Base-by-base conservation (phyloP, 2,113 vertebrate species). In the Pseudopodoces humilis region DNA sequence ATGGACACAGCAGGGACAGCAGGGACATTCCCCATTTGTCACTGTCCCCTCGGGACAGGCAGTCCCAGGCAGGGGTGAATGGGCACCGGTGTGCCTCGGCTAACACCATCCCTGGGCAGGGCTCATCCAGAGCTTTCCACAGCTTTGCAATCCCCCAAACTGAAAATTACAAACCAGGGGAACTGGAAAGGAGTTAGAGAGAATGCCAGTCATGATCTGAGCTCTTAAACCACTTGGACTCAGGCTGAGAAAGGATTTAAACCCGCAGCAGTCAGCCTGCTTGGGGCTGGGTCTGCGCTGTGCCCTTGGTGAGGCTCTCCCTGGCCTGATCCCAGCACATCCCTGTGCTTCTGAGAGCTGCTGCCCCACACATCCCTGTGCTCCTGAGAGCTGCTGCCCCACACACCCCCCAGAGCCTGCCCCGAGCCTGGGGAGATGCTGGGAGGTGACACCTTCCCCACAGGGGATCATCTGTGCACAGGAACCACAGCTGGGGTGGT, bases 261-360 rank as follows among this genome's bases (percentile, higher is more conserved):
- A 24, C 9, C 43, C 10, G 2, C 1, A 41, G 41, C 50, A 88
- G 59, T 14, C 58, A 82, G 50, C 25, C 75, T 58, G 43, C 63
- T 10, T 6, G 3, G 49, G 79, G 49, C 59, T 69, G 65, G 4
- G 1, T 3, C 39, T 35, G 44, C 74, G 72, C n/a, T 1, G 0
- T 25, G 39, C 3, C 33, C 2, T 39, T 5, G 6, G 30, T 7
- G 6, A 65, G 50, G 52, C 17, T 84, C 8, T 84, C 33, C 8
- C 37, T 35, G 41, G 24, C 28, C 47, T 10, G 31, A 27, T 41
- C 53, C 35, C 39, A 64, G 55, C 30, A 9, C 28, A 27, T 27
- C 44, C 37, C 4, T 19, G 33, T 68, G 71, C 60, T 35, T 47
- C 85, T 16, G 30, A 55, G 64, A 71, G 39, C 47, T 71, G 31